phyloP scores from a whole-genome alignment of 2,888 invertebrate genomes.

The Lasioglossum malachurum region DNA sequence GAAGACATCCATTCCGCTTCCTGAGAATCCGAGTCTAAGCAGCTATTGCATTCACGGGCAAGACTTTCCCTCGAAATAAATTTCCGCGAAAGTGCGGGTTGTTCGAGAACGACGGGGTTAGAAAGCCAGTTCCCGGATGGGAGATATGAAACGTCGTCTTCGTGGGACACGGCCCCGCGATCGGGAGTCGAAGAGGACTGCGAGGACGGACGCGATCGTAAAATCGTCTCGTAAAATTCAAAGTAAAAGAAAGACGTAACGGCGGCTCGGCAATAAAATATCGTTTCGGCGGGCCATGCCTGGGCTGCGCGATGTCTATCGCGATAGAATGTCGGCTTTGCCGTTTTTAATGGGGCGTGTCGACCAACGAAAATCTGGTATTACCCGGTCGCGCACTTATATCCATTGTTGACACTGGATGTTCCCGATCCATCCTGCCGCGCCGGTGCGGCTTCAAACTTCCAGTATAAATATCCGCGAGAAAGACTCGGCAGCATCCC shows the following conservation, averaged over 20 bases:
- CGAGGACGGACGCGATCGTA: slow-evolving; percentile 56
- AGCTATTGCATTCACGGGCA: neutral
- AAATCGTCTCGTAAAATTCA: slow-evolving; percentile 67
- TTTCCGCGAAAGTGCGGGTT: neutral
- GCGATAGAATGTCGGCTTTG: slow-evolving; percentile 64
- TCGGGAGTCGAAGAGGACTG: neutral
- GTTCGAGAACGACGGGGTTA: neutral
- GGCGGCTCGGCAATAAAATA: slow-evolving; percentile 60
- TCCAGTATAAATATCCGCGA: slow-evolving; percentile 60
- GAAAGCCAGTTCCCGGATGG: neutral
- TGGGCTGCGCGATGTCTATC: slow-evolving; percentile 52
- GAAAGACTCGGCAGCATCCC: slow-evolving; percentile 45
- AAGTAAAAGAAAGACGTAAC: slow-evolving; percentile 70
- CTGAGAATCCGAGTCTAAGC: neutral
- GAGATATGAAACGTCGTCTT: slow-evolving; percentile 40
- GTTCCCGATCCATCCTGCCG: slow-evolving; percentile 41
- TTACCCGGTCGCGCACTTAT: slow-evolving; percentile 47
- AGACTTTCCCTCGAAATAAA: neutral
- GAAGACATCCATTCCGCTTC: neutral
- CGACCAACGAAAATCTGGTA: slow-evolving; percentile 62
- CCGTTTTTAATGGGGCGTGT: slow-evolving; percentile 64
- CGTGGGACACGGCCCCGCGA: slow-evolving; percentile 3
- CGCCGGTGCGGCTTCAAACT: slow-evolving; percentile 49
- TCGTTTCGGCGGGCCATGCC: slow-evolving; percentile 50
- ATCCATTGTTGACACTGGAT: slow-evolving; percentile 59